Evolutionary conservation across 1,140 invertebrate genomes (phyloP), one percentile per base, ranked within the genome.

Genomic region (Linepithema humile): DNA sequence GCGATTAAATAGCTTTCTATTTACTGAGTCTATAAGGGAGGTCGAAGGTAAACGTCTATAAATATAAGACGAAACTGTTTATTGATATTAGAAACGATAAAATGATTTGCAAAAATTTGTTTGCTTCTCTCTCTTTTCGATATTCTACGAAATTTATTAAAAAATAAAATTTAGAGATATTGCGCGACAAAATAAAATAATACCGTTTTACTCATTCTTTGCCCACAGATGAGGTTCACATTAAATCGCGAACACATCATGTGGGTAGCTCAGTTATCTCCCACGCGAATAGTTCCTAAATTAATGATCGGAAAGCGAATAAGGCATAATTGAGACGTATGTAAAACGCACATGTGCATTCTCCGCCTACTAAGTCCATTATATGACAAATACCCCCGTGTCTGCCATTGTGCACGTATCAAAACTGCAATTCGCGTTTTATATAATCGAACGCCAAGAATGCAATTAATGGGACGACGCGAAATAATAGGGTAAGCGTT

Each of bases 321-420:
- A 23, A 35, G 29, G 35, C 50, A 80, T 80, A 80, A 80, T 80
- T 80, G 75, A 80, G 75, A 57, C 64, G 38, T 70, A 80, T 70
- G 75, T 70, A 80, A 80, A 70, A 80, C 64, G 75, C 75, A 80
- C 75, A 80, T 80, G 75, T 80, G 75, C 59, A 32, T 62, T 32
- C 59, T n/a, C 32, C 59, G 29, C 75, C 64, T 57, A 35, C 75
- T n/a, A 53, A 62, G 64, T 64, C 75, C 45, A 62, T 59, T 23
- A 17, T 7, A 35, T 69, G 50, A 80, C 70, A 70, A 57, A 80
- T 64, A 62, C 60, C 74, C 35, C 48, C 75, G 75, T 80, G 45
- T 53, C 75, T 48, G 35, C 48, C 23, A 35, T 48, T 70, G 75
- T 70, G 48, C 55, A 69, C 64, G 32, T 67, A 78, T 45, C 45